phyloP scores from a whole-genome alignment of 2,888 invertebrate species.

The Mythimna vitellina region DNA sequence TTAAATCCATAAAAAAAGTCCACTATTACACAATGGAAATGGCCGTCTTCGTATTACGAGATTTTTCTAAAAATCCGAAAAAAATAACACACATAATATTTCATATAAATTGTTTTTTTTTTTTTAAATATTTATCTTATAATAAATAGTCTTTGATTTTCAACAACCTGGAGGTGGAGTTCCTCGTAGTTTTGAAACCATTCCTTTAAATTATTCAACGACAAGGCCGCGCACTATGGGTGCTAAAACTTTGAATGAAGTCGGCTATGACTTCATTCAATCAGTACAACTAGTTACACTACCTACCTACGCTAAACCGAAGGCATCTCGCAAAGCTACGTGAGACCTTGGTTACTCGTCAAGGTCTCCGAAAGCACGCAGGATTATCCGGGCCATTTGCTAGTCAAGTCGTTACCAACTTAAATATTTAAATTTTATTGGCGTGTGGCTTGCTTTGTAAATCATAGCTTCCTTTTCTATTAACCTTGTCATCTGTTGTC shows the following conservation, averaged over 20 bases:
- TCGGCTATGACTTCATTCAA: conserved; percentile 69
- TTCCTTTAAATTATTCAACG: conserved; percentile 7
- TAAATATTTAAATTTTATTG: conserved; percentile 63
- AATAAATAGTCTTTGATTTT: not conserved
- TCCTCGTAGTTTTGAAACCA: not conserved
- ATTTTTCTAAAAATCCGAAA: not conserved
- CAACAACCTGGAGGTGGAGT: not conserved
- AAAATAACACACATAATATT: not conserved
- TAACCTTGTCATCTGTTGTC: conserved; percentile 18
- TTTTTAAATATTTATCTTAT: not conserved
- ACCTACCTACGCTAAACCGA: conserved; percentile 58
- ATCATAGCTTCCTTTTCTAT: conserved; percentile 60
- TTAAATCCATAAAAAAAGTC: no score
- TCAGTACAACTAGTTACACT: conserved; percentile 53
- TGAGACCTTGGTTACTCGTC: conserved; percentile 79
- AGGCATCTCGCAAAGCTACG: conserved; percentile 68
- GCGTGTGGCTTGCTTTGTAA: conserved; percentile 44
- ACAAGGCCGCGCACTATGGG: conserved; percentile 49
- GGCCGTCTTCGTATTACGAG: not conserved
- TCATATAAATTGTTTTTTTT: no score
- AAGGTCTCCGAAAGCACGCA: conserved; percentile 84
- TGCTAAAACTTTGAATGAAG: conserved; percentile 61
- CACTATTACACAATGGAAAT: not conserved
- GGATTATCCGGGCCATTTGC: conserved; percentile 79
- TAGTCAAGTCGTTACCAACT: conserved; percentile 72